Base-by-base conservation (phyloP, 2,888 invertebrate species). In the Hoplodrina blanda region DNA sequence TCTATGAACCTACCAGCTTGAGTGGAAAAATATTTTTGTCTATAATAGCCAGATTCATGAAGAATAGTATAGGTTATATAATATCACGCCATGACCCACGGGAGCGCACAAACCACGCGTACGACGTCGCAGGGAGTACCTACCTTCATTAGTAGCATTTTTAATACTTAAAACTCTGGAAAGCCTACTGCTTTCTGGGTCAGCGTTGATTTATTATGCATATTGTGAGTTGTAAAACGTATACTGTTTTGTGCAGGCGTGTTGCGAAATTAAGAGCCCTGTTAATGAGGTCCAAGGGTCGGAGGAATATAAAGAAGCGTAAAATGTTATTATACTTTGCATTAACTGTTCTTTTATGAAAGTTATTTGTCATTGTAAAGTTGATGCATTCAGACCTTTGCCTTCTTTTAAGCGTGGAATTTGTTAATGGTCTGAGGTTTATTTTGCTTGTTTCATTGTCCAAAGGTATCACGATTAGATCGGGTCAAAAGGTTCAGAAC, bases 191-290 rank as follows among this genome's bases (percentile, higher is more conserved):
- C 11, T 69, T 80, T 70, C 46, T 81, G 44, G 84, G 78, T 74
- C 76, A 69, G 17, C 64, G 41, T 69, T 84, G 65, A 84, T 82
- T 75, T 55, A 78, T 80, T 67, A 78, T 80, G 67, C 71, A 68
- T 72, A 63, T 59, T 56, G 62, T 56, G 49, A 54, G 49, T 54
- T 72, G 59, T 75, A 57, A 77, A 72, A 60, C 50, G 50, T 57
- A 76, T 56, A 53, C 25, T 33, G 62, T 69, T 75, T 53, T 56
- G 62, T 54, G 20, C 50, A 53, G 50, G 33, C 62, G 53, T 68
- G 66, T 81, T 59, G 66, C 55, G 52, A 74, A 79, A 79, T 81
- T 70, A 73, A 76, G 57, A 37, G 49, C 6, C 17, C 17, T 59
- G 64, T 64, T 75, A 73, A 76, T 76, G 64, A 75, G 55, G 15